These are phyloP conservation scores for Corticium candelabrum DNA, from an alignment of 37 sponge, comb jelly and placozoan genomes.

Conservation along the genomic window DNA sequence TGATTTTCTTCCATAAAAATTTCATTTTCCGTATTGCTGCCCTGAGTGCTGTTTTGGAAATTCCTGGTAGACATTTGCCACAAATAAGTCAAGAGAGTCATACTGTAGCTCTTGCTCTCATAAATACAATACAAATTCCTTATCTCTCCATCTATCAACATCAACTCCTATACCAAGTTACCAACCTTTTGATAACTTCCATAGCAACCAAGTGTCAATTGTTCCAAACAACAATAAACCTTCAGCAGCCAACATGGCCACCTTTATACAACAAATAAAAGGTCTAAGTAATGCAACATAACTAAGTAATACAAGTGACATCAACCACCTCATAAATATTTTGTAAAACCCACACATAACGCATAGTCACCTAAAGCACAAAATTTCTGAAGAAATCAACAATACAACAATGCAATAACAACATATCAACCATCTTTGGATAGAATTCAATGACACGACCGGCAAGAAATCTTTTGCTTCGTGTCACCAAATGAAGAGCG, in stretches of 20 bases:
- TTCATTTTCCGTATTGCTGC: no score
- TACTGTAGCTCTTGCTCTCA: no score
- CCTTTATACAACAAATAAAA: slow-evolving; percentile 17
- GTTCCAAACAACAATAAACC: slow-evolving; percentile 80
- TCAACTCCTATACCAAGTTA: no score
- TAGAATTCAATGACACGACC: slow-evolving; percentile 50
- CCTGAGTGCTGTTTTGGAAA: no score
- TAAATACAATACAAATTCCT: no score
- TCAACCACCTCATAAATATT: slow-evolving; percentile 35
- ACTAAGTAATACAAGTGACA: no score
- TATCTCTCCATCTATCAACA: no score
- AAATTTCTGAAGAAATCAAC: neutral
- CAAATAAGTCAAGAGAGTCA: no score
- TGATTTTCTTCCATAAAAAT: no score
- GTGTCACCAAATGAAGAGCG: slow-evolving; percentile 41
- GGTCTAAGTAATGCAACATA: no score
- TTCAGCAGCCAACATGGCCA: slow-evolving; percentile 25
- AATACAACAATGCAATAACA: neutral
- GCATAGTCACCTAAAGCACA: slow-evolving; percentile 37
- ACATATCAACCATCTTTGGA: slow-evolving; percentile 5
- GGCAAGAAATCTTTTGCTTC: slow-evolving; percentile 54
- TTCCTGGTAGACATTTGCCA: no score
- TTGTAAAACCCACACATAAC: slow-evolving; percentile 68
- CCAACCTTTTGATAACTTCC: slow-evolving; percentile 77
- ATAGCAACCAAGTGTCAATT: slow-evolving; percentile 86